Base-by-base conservation (phyloP, 2,888 invertebrate genomes). In the Thymelicus sylvestris region DNA sequence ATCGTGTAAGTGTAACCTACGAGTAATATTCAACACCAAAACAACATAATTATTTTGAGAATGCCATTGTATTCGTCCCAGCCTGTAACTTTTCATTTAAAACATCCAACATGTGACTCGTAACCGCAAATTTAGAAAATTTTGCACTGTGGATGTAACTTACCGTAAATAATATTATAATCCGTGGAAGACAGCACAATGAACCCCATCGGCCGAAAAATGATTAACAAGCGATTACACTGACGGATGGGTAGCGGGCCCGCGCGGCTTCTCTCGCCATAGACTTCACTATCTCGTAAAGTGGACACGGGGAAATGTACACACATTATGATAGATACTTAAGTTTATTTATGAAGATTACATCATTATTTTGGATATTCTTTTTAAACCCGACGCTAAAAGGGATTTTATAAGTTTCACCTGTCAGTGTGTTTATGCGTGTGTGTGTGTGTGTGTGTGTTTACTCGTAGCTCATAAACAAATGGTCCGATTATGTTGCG, bases 161-260 rank as follows among this genome's bases (percentile, higher is more conserved):
- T 19, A 79, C 81, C 86, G 85, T 89, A 83, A 87, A 87, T 88
- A 79, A 79, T 77, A 77, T 86, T 57, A 87, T 89, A 91, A 91
- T 89, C 90, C 86, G 85, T 81, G 82, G 83, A 85, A 86, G 87
- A 87, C 81, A 79, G 84, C 83, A 90, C 91, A 92, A 89, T 91
- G 90, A 88, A 88, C 87, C 86, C 87, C 88, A 88, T 92, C 92
- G 89, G 91, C 92, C 91, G 92, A 93, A 92, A 91, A 93, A 93
- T 93, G 91, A 93, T 93, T 92, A 93, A 92, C 91, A 90, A 90
- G 85, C 92, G 90, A 92, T 93, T 93, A 93, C 81, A 85, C 87
- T 92, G 93, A 92, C 90, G 92, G 88, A 92, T 91, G 92, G 91
- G 87, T 83, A 86, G 86, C 89, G 86, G 85, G 82, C 83, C 86